A percentile compares a stretch with the other conserved stretches of the same genome.
phyloP scores from a whole-genome alignment of 2,888 invertebrate genomes.

The Chloromyia formosa region DNA sequence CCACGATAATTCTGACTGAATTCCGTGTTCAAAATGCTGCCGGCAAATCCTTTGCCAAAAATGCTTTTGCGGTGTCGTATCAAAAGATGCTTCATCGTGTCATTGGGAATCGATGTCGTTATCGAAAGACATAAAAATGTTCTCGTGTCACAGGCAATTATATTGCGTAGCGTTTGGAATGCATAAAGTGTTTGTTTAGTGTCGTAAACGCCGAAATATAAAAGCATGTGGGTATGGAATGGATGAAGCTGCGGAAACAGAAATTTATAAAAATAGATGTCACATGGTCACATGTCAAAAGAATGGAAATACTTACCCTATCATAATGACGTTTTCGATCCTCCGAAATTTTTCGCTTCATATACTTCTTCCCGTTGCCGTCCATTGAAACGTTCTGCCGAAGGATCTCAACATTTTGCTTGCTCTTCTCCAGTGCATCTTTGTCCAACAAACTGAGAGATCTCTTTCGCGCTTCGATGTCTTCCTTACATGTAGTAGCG shows the following conservation, averaged over 20 bases:
- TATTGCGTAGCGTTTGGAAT: slow-evolving; percentile 76
- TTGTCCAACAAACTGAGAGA: slow-evolving; percentile 51
- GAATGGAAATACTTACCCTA: slow-evolving; percentile 51
- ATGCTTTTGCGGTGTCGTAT: slow-evolving; percentile 80
- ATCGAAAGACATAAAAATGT: slow-evolving; percentile 79
- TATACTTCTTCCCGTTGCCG: slow-evolving; percentile 51
- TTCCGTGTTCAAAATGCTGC: slow-evolving; percentile 70
- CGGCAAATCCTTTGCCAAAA: slow-evolving; percentile 73
- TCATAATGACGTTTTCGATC: slow-evolving; percentile 53
- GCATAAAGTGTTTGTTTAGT: slow-evolving; percentile 77
- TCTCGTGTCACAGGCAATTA: slow-evolving; percentile 75
- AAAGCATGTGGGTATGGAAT: slow-evolving; percentile 83
- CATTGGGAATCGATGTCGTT: slow-evolving; percentile 74
- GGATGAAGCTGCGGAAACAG: slow-evolving; percentile 68
- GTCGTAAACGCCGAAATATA: slow-evolving; percentile 83
- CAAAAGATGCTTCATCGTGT: slow-evolving; percentile 63
- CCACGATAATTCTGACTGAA: slow-evolving; percentile 76
- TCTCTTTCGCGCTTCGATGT: slow-evolving; percentile 31
- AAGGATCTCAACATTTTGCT: slow-evolving; percentile 63
- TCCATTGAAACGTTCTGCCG: slow-evolving; percentile 58
- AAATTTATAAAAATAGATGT: slow-evolving; percentile 1
- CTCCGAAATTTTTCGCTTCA: slow-evolving; percentile 51
- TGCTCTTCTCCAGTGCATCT: slow-evolving; percentile 62
- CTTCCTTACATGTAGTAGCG: slow-evolving; percentile 57
- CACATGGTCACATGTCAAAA: not conserved